phyloP scores from a whole-genome alignment of 1,140 invertebrate genomes.

The Drosophila setifemur region DNA sequence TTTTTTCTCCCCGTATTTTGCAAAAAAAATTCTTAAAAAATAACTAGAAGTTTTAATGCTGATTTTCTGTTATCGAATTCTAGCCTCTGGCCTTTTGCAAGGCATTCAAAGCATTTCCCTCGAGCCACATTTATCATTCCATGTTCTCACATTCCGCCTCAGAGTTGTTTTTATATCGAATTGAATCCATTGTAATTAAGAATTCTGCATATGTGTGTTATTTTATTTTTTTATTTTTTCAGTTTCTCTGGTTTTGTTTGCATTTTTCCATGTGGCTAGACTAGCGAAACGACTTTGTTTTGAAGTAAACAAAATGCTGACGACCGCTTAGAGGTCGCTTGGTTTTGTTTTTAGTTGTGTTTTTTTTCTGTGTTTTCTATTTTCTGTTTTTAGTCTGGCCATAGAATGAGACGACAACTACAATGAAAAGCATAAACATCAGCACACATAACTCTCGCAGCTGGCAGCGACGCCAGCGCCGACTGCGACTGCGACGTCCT shows the following conservation, averaged over 20 bases:
- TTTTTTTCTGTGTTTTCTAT: background rate
- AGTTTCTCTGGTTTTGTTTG: slow-evolving; percentile 24
- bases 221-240: too few relatives aligned
- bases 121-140: slow-evolving; percentile 11
- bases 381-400: slow-evolving; percentile 16
- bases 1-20: too few relatives aligned
- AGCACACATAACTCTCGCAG: slow-evolving; percentile 25
- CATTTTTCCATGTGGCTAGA: slow-evolving; percentile 35
- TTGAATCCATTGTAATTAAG: slow-evolving; percentile 38
- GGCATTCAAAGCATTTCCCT: background rate
- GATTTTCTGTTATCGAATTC: too few relatives aligned
- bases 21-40: too few relatives aligned
- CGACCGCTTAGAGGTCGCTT: slow-evolving; percentile 56
- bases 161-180: slow-evolving; percentile 10
- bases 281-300: slow-evolving; percentile 49
- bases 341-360: slow-evolving; percentile 4
- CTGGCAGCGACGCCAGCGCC: slow-evolving; percentile 15
- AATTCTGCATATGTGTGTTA: too few relatives aligned
- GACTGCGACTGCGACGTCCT: slow-evolving; percentile 49
- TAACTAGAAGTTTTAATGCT: too few relatives aligned
- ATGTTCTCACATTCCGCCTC: slow-evolving; percentile 9
- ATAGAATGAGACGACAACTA: slow-evolving; percentile 35
- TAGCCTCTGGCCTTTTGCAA: too few relatives aligned
- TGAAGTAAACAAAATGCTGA: slow-evolving; percentile 54
- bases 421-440: slow-evolving; percentile 22